These are phyloP conservation scores for Babyrousa celebensis DNA, from an alignment of 2,797 vertebrate genomes.

Conservation along the genomic window DNA sequence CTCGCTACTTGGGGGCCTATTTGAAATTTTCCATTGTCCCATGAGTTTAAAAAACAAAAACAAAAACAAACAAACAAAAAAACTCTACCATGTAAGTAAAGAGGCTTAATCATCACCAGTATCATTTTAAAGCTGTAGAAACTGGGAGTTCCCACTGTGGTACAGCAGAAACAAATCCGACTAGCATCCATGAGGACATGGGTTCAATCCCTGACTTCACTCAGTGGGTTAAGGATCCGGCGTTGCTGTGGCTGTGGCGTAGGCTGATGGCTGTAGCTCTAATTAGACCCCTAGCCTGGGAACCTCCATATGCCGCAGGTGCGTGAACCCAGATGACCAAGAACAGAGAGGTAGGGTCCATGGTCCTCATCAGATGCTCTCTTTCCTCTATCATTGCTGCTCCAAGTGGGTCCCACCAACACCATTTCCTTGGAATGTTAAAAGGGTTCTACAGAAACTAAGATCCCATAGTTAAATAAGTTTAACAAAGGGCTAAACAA, in stretches of 20 bases:
- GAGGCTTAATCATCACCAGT: background rate
- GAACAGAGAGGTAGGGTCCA: background rate
- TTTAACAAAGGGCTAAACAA: background rate
- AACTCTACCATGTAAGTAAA: constrained; percentile 1
- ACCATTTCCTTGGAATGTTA: background rate
- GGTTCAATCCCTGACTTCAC: too few relatives aligned
- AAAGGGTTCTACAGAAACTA: background rate
- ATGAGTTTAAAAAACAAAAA: background rate
- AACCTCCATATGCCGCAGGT: too few relatives aligned
- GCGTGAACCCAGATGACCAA: accelerated
- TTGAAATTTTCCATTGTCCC: background rate
- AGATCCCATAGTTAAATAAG: background rate
- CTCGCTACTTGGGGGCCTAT: background rate
- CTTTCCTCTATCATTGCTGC: background rate
- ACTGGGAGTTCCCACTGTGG: too few relatives aligned
- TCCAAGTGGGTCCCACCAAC: background rate
- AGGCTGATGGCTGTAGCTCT: too few relatives aligned
- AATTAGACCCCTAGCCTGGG: too few relatives aligned
- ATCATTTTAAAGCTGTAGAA: background rate
- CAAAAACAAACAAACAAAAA: background rate
- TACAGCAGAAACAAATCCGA: too few relatives aligned
- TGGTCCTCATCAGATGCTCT: background rate
- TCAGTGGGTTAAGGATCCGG: too few relatives aligned
- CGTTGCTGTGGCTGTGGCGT: too few relatives aligned
- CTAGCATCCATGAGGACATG: too few relatives aligned